These are phyloP conservation scores for Peromyscus melanophrys DNA, from an alignment of 2,797 vertebrate species.

Conservation along the genomic window DNA sequence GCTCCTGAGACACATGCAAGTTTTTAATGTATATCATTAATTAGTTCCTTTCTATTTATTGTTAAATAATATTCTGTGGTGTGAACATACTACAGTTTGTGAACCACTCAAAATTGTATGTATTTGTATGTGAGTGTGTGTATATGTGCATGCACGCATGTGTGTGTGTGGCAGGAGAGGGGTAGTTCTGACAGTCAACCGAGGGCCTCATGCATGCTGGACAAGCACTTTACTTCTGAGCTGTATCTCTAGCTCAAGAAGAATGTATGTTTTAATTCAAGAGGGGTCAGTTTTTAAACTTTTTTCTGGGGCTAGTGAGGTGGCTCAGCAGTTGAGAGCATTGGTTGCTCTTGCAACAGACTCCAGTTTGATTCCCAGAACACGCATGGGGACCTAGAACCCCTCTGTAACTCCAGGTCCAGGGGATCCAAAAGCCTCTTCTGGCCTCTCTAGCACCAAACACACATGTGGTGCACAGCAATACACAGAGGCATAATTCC, in stretches of 20 bases:
- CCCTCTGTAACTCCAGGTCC: background rate
- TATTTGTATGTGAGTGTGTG: background rate
- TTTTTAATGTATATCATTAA: background rate
- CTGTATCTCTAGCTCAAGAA: background rate
- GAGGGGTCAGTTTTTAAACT: background rate
- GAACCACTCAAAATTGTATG: constrained; percentile 23
- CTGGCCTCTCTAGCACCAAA: background rate
- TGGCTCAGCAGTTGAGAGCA: background rate
- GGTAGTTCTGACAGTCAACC: background rate
- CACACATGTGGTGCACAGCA: background rate
- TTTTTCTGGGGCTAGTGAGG: background rate
- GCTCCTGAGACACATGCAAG: background rate
- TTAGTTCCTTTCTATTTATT: constrained; percentile 49
- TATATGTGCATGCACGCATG: accelerated
- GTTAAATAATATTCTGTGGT: background rate
- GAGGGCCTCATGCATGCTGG: background rate
- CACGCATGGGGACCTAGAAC: background rate
- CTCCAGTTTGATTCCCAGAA: background rate
- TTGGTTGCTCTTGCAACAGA: background rate
- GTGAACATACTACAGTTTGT: background rate
- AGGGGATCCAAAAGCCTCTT: background rate
- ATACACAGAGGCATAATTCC: background rate
- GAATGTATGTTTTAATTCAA: background rate
- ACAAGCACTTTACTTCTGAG: background rate
- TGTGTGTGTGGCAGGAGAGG: too few relatives aligned